Percentiles rank a stretch among this genome's conserved stretches.
Evolutionary conservation across 2,888 invertebrate genomes (phyloP).

Genomic region (Biston stratarius): DNA sequence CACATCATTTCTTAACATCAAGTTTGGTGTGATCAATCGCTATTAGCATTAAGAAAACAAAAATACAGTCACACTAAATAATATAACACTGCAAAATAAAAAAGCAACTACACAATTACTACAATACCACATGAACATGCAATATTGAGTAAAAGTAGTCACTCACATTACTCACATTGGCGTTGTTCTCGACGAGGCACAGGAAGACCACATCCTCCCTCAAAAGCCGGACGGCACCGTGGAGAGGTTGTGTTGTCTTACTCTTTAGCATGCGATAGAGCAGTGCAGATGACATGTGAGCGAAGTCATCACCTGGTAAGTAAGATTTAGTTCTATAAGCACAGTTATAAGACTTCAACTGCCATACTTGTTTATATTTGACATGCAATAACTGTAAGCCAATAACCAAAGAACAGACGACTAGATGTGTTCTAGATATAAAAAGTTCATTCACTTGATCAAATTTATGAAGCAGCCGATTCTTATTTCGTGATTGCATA

Average conservation of each 20-base stretch:
- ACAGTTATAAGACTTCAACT: background rate
- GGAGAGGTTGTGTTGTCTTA: conserved; percentile 95
- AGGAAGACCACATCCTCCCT: conserved; percentile 98
- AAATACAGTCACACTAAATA: too few relatives aligned
- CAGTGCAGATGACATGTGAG: conserved; percentile 96
- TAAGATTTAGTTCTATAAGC: background rate
- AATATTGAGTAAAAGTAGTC: conserved; percentile 12
- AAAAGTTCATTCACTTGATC: too few relatives aligned
- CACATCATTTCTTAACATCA: too few relatives aligned
- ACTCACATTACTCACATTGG: conserved; percentile 89
- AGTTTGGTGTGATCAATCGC: too few relatives aligned
- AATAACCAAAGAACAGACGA: too few relatives aligned
- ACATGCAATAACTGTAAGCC: too few relatives aligned
- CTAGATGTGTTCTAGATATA: too few relatives aligned
- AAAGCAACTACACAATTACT: conserved; percentile 17
- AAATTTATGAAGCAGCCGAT: too few relatives aligned
- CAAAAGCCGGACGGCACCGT: conserved; percentile 94
- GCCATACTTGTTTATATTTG: too few relatives aligned
- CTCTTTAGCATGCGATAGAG: conserved; percentile 96
- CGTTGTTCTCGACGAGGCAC: conserved; percentile 95
- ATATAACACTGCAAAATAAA: background rate
- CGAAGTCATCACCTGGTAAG: conserved; percentile 93
- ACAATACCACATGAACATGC: conserved; percentile 13
- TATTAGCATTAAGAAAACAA: too few relatives aligned
- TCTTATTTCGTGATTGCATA: too few relatives aligned